Conservation (phyloP, 2,797 vertebrate species). For the Micromesistius poutassou region DNA sequence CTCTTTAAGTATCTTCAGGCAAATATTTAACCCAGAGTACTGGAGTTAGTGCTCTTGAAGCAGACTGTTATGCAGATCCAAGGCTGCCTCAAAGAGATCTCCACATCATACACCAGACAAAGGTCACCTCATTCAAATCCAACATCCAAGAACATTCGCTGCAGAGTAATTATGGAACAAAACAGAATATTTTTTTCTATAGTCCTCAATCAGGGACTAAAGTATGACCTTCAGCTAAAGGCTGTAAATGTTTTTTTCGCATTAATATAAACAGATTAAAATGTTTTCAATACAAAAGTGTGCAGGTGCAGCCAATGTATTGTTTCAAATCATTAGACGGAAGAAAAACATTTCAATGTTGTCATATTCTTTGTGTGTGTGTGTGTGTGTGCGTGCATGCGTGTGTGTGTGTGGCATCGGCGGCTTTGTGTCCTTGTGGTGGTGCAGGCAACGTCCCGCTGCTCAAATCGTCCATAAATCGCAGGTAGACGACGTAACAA, state of each 20-base stretch:
- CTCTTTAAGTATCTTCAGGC: not conserved
- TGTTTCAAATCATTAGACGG: conserved; percentile 17
- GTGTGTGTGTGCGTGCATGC: not conserved
- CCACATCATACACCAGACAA: not conserved
- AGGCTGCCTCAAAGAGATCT: not conserved
- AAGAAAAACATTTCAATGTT: conserved; percentile 3
- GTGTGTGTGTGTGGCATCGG: not conserved
- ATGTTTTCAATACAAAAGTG: not conserved
- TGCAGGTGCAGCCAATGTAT: conserved; percentile 4
- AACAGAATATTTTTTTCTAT: not conserved
- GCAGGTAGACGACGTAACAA: conserved; percentile 39
- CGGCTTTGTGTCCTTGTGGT: conserved; percentile 37
- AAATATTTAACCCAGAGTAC: not conserved
- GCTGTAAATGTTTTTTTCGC: not conserved
- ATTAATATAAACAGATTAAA: not conserved
- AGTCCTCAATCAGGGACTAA: conserved; percentile 1
- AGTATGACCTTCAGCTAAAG: conserved; percentile 14
- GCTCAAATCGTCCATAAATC: conserved; percentile 47
- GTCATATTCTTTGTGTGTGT: not conserved
- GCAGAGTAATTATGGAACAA: conserved; percentile 2
- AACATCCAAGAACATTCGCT: not conserved
- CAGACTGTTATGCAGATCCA: not conserved
- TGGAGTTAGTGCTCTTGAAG: not conserved
- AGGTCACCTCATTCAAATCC: not conserved
- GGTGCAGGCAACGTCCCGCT: conserved; percentile 31